phyloP scores from a whole-genome alignment of 2,888 invertebrate species.

The Trachelus tabidus region DNA sequence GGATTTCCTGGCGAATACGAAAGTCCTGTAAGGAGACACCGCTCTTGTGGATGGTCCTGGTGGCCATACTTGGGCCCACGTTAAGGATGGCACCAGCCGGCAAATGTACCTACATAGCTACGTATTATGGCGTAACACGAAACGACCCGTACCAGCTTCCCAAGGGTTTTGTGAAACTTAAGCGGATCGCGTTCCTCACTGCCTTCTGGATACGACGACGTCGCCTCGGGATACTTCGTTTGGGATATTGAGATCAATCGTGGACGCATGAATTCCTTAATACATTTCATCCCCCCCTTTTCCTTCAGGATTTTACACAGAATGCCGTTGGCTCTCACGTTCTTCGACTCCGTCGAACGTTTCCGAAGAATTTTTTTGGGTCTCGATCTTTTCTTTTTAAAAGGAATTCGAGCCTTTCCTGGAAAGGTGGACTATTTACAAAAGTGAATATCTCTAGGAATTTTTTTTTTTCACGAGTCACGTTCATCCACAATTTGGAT shows the following conservation, averaged over 20 bases:
- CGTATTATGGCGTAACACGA: slow-evolving; percentile 1
- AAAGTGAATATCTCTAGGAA: not conserved
- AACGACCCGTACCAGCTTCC: not conserved
- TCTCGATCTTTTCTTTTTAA: not conserved
- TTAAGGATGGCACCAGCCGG: not conserved
- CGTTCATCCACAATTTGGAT: not conserved
- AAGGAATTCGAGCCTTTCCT: not conserved
- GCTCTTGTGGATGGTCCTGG: not conserved
- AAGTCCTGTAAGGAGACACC: not conserved
- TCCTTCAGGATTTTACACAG: not conserved
- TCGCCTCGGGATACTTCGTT: not conserved
- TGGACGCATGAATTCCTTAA: not conserved
- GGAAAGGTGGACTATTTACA: not conserved
- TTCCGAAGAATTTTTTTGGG: not conserved
- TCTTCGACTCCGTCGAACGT: not conserved
- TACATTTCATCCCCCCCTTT: not conserved
- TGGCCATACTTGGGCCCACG: not conserved
- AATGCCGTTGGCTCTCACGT: not conserved
- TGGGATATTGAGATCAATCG: not conserved
- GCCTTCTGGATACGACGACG: not conserved
- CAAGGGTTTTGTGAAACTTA: slow-evolving; percentile 6
- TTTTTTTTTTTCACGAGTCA: not conserved
- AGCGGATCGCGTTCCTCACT: slow-evolving; percentile 1
- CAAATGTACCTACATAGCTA: not conserved
- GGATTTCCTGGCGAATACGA: not conserved